Conservation (phyloP, 2,888 invertebrate species). For the Temnothorax ravouxi region DNA sequence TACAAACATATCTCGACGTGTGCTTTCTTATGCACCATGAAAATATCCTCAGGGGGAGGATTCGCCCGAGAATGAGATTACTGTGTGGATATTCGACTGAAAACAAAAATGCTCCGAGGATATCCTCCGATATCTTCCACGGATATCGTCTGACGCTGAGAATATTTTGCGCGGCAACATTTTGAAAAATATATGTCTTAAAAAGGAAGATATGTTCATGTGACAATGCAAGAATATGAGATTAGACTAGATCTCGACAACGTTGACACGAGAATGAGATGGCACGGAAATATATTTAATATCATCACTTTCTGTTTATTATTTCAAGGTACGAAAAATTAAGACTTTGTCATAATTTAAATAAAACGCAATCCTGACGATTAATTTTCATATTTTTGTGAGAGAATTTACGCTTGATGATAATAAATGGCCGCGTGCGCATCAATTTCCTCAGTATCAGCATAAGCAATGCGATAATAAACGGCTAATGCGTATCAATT, state of each 20-base stretch:
- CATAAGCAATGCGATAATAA: slow-evolving; percentile 15
- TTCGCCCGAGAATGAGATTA: slow-evolving; percentile 12
- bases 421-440: neutral
- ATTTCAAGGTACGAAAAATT: neutral
- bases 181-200: slow-evolving; percentile 13
- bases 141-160: neutral
- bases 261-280: neutral
- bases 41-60: slow-evolving; percentile 22
- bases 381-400: neutral
- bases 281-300: neutral
- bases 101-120: slow-evolving; percentile 21
- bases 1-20: neutral
- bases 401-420: neutral
- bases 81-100: neutral
- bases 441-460: slow-evolving; percentile 19
- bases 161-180: slow-evolving; percentile 18
- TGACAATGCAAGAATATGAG: neutral
- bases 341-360: neutral
- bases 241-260: neutral
- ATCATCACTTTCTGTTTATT: neutral
- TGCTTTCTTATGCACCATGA: neutral
- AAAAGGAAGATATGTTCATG: neutral
- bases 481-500: slow-evolving; percentile 36
- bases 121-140: neutral
- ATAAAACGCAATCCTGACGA: neutral